A percentile compares a stretch with the other conserved stretches of the same genome.
Conservation (phyloP, 1,140 invertebrate species). For the Drosophila sulfurigaster region DNA sequence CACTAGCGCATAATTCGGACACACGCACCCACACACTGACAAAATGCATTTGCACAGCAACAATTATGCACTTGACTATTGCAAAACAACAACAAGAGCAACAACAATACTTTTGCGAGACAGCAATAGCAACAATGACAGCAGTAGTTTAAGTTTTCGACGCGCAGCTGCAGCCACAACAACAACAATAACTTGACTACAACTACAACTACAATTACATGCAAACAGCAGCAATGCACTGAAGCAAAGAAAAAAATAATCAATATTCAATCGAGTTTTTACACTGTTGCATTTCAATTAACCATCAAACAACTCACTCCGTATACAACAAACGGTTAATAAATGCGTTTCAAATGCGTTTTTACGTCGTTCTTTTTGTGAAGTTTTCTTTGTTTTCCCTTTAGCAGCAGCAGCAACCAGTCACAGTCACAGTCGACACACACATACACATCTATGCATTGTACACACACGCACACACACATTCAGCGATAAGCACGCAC, state of each 20-base stretch:
- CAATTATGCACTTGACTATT: conserved; percentile 49
- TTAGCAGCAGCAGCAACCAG: conserved; percentile 55
- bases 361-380: conserved; percentile 79
- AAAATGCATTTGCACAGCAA: conserved; percentile 57
- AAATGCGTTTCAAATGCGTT: conserved; percentile 62
- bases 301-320: conserved; percentile 27
- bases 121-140: conserved; percentile 46
- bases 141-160: conserved; percentile 68
- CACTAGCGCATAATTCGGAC: background rate
- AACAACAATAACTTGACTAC: conserved; percentile 57
- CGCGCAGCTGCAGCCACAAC: conserved; percentile 64
- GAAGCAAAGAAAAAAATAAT: conserved; percentile 60
- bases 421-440: conserved; percentile 64
- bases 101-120: background rate
- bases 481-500: conserved; percentile 33
- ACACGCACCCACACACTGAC: background rate
- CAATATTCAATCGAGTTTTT: conserved; percentile 65
- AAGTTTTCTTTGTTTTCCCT: conserved; percentile 83
- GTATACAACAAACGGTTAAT: conserved; percentile 15
- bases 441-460: conserved; percentile 36
- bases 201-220: conserved; percentile 42
- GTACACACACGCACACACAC: conserved; percentile 44
- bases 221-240: conserved; percentile 52
- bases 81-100: conserved; percentile 22
- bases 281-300: conserved; percentile 30